Conservation (phyloP, 2,113 vertebrate species). For the Pteruthius melanotis region DNA sequence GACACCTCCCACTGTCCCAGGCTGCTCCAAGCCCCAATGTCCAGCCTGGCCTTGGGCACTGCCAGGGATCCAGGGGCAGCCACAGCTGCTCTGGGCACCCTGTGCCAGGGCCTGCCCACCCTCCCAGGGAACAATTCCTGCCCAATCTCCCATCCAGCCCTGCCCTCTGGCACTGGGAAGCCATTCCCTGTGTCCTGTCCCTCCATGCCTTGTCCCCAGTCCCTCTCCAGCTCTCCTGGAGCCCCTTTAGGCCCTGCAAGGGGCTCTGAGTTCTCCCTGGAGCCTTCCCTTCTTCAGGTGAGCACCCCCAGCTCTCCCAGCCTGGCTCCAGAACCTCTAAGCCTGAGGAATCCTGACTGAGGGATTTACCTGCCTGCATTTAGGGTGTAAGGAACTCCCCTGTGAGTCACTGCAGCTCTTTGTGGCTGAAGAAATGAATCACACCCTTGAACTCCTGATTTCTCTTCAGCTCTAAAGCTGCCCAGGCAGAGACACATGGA, state of each 20-base stretch:
- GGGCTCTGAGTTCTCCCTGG: background rate
- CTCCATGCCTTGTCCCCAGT: background rate
- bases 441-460: background rate
- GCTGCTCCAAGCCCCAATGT: background rate
- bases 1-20: background rate
- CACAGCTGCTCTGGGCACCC: background rate
- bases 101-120: background rate
- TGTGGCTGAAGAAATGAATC: background rate
- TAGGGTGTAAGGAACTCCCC: background rate
- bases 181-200: background rate
- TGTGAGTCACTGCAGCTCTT: background rate
- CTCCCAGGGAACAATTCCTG: background rate
- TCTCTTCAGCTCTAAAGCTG: background rate
- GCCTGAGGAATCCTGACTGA: background rate
- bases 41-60: background rate
- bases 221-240: background rate
- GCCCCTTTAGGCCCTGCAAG: background rate
- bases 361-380: background rate
- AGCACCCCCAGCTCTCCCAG: background rate
- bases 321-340: background rate
- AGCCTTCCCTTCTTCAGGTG: background rate
- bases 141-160: background rate
- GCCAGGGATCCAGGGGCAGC: background rate
- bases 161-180: background rate
- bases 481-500: background rate